Evolutionary conservation across 2,797 vertebrate genomes (phyloP), one percentile per base, ranked within the genome.

Genomic region (Sphaeramia orbicularis): DNA sequence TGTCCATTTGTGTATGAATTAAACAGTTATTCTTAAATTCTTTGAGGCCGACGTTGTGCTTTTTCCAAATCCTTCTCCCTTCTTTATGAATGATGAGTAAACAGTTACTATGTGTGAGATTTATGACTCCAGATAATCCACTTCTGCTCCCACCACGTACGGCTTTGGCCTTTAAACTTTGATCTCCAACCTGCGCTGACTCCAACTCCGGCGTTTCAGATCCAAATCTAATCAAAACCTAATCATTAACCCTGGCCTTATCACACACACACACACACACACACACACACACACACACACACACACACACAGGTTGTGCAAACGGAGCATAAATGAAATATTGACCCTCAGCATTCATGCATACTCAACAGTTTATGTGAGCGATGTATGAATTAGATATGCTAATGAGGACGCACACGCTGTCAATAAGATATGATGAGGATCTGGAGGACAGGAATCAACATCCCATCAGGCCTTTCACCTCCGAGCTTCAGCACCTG

Each of bases 261-360:
- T 83, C n/a, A n/a, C n/a, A n/a, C n/a, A n/a, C n/a, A n/a, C n/a
- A n/a, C n/a, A n/a, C n/a, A n/a, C n/a, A n/a, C 70, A 27, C 54
- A 66, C 42, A 4, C 3, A 41, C 27, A 40, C 10, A 60, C 4
- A 36, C 14, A 27, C 16, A 38, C 30, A 27, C 56, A 21, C 56
- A 72, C 64, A 43, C 18, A 78, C 58, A 35, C 53, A n/a, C 13
- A 19, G 65, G 66, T 65, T 78, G 73, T 86, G 86, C 78, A 80
- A 74, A 80, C 70, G 37, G 48, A 67, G 79, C 72, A 80, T 75
- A 83, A 80, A 87, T 90, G 71, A 90, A 88, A 84, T 89, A 89
- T 88, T 81, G 89, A 90, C 84, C 47, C 10, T 0, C 16, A 40
- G 68, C 73, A 82, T 84, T 87, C 67, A 73, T 83, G 86, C 82